phyloP scores from a whole-genome alignment of 2,113 vertebrate species.

The Puffinus mauretanicus region DNA sequence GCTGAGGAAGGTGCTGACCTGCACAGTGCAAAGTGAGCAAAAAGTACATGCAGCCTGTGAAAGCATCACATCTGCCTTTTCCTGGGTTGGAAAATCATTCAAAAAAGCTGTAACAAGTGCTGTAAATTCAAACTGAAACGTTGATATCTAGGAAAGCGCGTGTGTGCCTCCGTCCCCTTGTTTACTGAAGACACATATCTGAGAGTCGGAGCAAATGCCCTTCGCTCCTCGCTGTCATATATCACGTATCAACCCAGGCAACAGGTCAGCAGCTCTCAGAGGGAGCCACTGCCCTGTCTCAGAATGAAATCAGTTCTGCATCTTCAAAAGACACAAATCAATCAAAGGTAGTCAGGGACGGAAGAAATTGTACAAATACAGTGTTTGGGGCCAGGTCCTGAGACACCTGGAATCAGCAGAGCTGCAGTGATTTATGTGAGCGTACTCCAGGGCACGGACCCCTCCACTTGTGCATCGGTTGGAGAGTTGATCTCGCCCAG shows the following conservation, averaged over 20 bases:
- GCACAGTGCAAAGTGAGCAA: not conserved
- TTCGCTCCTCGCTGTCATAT: fast-evolving
- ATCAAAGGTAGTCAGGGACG: fast-evolving
- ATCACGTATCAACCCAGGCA: not conserved
- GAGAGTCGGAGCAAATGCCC: not conserved
- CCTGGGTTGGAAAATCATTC: not conserved
- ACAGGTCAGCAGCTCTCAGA: not conserved
- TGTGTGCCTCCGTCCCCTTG: not conserved
- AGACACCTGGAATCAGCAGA: not conserved
- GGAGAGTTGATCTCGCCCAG: not conserved
- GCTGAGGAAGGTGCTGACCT: fast-evolving
- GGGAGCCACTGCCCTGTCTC: not conserved
- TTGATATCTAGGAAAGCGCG: not conserved
- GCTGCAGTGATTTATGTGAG: not conserved
- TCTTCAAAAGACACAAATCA: not conserved
- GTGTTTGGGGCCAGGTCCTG: not conserved
- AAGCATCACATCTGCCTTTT: not conserved
- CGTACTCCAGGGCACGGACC: fast-evolving
- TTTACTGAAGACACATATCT: not conserved
- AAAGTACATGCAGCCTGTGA: not conserved
- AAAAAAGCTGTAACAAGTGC: not conserved
- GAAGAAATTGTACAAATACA: not conserved
- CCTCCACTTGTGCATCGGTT: fast-evolving
- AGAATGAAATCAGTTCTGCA: not conserved
- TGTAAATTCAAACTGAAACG: not conserved